Evolutionary conservation across 2,888 invertebrate species (phyloP), one percentile per base, ranked within the genome.

Genomic region (Eilema depressum): DNA sequence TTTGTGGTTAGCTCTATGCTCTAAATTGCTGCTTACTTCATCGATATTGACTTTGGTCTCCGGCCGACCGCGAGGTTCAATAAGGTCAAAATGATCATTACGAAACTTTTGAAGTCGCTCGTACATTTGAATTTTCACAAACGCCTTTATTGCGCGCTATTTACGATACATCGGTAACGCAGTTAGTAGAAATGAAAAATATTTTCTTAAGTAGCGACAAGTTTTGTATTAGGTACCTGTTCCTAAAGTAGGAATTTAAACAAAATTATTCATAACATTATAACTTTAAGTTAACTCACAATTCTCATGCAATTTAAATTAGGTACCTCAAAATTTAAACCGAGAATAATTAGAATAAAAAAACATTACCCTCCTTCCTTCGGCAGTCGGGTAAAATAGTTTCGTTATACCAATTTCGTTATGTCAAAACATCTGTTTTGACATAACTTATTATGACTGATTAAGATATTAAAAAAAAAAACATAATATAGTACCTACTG

Each of bases 101-200:
- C 59, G 25, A 28, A 59, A 26, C 14, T 10, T 53, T n/a, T 7
- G 53, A 53, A 59, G 8, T 59, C 25, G 14, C 14, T 26, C 14
- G 5, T 26, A 25, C 25, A 4, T 25, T 25, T 26, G 57, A 57
- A 26, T 59, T 26, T 59, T 28, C 59, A 28, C 59, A 26, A 14
- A 53, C n/a, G 20, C 47, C 26, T 57, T 26, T 57, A 25, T 57
- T 57, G 26, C 10, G 23, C 23, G 59, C n/a, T n/a, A 26, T 59
- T 59, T 59, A 26, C 59, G 59, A 59, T 53, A 53, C n/a, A 53
- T 53, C n/a, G 20, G n/a, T 53, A 53, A 53, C n/a, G 10, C n/a
- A n/a, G n/a, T n/a, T 4, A n/a, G n/a, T n/a, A n/a, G n/a, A 53
- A 10, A 53, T 53, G 1, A n/a, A 53, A 47, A 2, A 20, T n/a